Evolutionary conservation across 2,888 invertebrate species (phyloP), one percentile per base, ranked within the genome.

Genomic region (Diplolepis rosae): DNA sequence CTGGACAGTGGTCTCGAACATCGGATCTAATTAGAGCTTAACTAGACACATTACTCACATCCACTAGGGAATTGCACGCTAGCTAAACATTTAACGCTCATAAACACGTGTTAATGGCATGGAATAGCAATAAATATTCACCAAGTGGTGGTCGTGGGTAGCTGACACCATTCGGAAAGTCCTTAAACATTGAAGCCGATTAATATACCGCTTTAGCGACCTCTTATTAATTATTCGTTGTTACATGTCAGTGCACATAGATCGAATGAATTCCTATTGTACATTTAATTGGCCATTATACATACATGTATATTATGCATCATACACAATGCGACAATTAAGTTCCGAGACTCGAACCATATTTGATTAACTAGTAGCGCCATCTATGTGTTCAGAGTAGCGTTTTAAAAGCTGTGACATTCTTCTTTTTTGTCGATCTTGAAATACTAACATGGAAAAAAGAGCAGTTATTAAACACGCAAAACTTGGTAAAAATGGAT

Each of bases 101-200:
- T 65, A 45, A 71, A 74, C 61, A 24, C 45, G 24, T 39, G 9
- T 22, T 35, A 35, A 69, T 67, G 6, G 54, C 35, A 18, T 61
- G 30, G 18, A 61, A 68, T 56, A 56, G 32, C 28, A 28, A 56
- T 54, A 56, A 56, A 56, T 45, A 61, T 61, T 61, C 56, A 35
- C 56, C 24, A 7, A 22, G n/a, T 52, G 52, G 52, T 52, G 30
- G 15, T 30, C 52, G 39, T 39, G 61, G 61, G 61, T 24, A 61
- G 61, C 18, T 61, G 61, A 39, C 39, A 56, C 56, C n/a, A 24
- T 61, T 61, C 24, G 39, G 39, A 61, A 61, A 39, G 61, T 61
- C 32, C 11, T 61, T n/a, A 61, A 61, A 61, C 61, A 35, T 56
- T 56, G 18, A 54, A 56, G 24, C 35, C 32, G 56, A 56, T 56